Conservation (phyloP, 1,140 invertebrate species). For the Parapsyche elsis region DNA sequence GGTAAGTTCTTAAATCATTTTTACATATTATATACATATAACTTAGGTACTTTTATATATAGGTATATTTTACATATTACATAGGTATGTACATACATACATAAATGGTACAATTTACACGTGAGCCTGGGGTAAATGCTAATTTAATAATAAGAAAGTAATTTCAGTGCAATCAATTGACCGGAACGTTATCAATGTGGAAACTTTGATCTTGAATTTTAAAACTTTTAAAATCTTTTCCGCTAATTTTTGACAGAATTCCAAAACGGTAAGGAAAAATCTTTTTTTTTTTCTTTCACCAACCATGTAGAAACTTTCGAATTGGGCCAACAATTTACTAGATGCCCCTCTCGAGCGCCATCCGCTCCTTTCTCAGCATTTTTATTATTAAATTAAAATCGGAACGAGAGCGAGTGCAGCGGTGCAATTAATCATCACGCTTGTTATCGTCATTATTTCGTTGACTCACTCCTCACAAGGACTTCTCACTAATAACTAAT, state of each 20-base stretch:
- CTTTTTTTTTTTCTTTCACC: neutral
- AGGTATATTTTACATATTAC: too few species aligned
- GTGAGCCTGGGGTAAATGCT: too few species aligned
- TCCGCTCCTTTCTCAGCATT: neutral
- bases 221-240: conserved; percentile 7
- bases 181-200: neutral
- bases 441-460: conserved; percentile 20
- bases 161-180: conserved; percentile 15
- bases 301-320: neutral
- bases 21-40: too few species aligned
- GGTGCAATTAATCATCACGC: conserved; percentile 15
- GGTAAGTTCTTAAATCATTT: too few species aligned
- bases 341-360: neutral
- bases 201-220: neutral
- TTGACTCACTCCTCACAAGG: neutral
- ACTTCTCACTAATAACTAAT: conserved; percentile 5
- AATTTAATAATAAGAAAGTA: neutral
- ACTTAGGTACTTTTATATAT: too few species aligned
- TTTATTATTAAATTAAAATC: neutral
- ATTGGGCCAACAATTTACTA: neutral
- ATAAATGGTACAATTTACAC: neutral
- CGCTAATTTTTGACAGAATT: neutral
- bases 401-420: neutral
- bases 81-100: neutral
- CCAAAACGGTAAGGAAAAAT: neutral